A percentile compares a stretch with the other conserved stretches of the same genome.
Evolutionary conservation across 1,140 invertebrate genomes (phyloP).

Genomic region (Aleiodes sp.): DNA sequence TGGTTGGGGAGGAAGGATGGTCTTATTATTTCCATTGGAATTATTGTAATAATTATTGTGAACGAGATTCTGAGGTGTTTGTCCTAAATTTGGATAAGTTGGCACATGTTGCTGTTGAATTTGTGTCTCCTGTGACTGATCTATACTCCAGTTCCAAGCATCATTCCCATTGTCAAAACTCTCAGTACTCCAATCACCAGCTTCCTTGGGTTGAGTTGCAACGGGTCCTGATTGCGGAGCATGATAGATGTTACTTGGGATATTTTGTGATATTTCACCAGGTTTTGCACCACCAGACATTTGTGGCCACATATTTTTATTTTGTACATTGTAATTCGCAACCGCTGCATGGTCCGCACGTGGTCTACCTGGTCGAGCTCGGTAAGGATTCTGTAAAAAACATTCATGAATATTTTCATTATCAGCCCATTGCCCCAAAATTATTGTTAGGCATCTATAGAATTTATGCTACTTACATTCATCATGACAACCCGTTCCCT

Average conservation of each 20-base stretch:
- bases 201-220: slow-evolving; percentile 46
- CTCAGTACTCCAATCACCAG: slow-evolving; percentile 52
- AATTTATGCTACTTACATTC: slow-evolving; percentile 52
- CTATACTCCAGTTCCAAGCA: slow-evolving; percentile 62
- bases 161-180: slow-evolving; percentile 56
- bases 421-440: neutral
- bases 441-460: slow-evolving; percentile 3
- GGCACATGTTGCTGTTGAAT: slow-evolving; percentile 36
- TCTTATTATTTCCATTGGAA: slow-evolving; percentile 55
- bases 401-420: neutral
- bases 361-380: slow-evolving; percentile 51
- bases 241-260: slow-evolving; percentile 38
- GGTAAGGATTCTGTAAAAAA: slow-evolving; percentile 57
- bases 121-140: slow-evolving; percentile 52
- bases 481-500: slow-evolving; percentile 45
- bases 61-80: slow-evolving; percentile 35
- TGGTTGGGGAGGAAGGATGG: slow-evolving; percentile 39
- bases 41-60: slow-evolving; percentile 58
- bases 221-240: slow-evolving; percentile 8
- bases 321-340: slow-evolving; percentile 49
- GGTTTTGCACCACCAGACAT: slow-evolving; percentile 29
- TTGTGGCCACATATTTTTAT: slow-evolving; percentile 55
- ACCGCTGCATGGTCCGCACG: slow-evolving; percentile 50
- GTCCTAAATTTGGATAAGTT: slow-evolving; percentile 47
- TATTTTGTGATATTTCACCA: slow-evolving; percentile 27